Evolutionary conservation across 2,797 vertebrate genomes (phyloP).

Genomic region (Podarcis siculus): DNA sequence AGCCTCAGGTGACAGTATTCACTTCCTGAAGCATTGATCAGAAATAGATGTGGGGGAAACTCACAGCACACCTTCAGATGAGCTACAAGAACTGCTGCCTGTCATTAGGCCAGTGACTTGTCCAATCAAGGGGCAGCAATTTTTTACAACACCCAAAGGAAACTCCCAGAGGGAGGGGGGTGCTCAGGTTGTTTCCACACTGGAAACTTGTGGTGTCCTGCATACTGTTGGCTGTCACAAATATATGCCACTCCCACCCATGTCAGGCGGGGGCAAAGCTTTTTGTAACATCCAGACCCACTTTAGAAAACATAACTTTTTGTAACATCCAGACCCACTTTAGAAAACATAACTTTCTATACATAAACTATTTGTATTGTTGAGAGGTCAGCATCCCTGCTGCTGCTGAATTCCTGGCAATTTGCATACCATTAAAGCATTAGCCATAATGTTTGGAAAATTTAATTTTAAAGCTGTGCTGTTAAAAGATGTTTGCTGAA

Average conservation of each 20-base stretch:
- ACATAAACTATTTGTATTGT: slow-evolving; percentile 70
- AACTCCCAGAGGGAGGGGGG: neutral
- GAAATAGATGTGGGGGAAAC: neutral
- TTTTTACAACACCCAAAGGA: neutral
- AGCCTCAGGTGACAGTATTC: neutral
- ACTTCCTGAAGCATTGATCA: neutral
- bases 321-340: slow-evolving; percentile 51
- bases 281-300: slow-evolving; percentile 52
- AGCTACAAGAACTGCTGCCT: neutral
- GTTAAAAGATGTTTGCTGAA: slow-evolving; percentile 74
- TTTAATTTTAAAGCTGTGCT: slow-evolving; percentile 73
- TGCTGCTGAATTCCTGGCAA: slow-evolving; percentile 68
- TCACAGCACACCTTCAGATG: neutral
- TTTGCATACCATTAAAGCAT: slow-evolving; percentile 75
- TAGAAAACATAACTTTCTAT: slow-evolving; percentile 70
- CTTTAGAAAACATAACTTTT: slow-evolving; percentile 66
- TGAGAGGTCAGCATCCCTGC: slow-evolving; percentile 69
- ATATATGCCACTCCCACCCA: neutral
- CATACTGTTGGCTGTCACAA: neutral
- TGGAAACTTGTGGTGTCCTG: neutral
- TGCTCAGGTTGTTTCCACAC: neutral
- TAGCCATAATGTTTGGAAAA: slow-evolving; percentile 73
- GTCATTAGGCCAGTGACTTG: neutral
- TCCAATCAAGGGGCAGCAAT: neutral
- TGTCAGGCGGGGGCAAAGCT: neutral